These are phyloP conservation scores for Sebastes iracundus DNA, from an alignment of 2,797 vertebrate species.

Conservation along the genomic window DNA sequence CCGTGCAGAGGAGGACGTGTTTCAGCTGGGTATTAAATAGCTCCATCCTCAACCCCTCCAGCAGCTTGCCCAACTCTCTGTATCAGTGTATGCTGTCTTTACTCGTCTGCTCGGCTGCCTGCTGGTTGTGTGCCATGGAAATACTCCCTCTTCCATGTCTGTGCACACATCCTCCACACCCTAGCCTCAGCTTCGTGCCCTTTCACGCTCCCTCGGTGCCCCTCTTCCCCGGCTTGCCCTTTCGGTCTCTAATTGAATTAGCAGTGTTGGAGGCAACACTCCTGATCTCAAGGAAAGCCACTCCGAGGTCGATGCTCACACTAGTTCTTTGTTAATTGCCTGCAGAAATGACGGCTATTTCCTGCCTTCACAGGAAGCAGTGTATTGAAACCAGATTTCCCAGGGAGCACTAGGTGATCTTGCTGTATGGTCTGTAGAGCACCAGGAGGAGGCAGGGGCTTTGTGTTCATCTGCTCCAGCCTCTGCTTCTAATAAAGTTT, in stretches of 20 bases:
- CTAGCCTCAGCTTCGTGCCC: constrained; percentile 30
- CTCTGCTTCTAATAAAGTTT: constrained; percentile 15
- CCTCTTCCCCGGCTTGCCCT: constrained; percentile 29
- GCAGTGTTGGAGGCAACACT: constrained; percentile 34
- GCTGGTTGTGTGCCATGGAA: constrained; percentile 34
- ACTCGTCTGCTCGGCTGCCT: constrained; percentile 37
- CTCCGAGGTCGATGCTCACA: constrained; percentile 61
- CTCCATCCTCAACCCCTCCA: constrained; percentile 24
- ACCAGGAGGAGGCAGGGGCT: constrained; percentile 20
- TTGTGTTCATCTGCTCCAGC: constrained; percentile 26
- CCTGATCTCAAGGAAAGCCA: constrained; percentile 46
- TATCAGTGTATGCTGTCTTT: constrained; percentile 15
- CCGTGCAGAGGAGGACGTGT: constrained; percentile 41
- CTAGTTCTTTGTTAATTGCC: constrained; percentile 82
- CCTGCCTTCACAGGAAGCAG: constrained; percentile 86
- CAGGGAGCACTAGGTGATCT: constrained; percentile 41
- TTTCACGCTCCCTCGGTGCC: constrained; percentile 43
- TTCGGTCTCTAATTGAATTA: constrained; percentile 71
- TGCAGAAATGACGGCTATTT: constrained; percentile 85
- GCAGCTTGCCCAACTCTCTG: constrained; percentile 33
- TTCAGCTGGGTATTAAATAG: constrained; percentile 50
- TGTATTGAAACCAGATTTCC: constrained; percentile 90
- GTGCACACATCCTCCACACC: constrained; percentile 38
- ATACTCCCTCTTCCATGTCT: constrained; percentile 44
- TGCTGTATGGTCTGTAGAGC: constrained; percentile 25